Conservation (phyloP, 2,888 invertebrate species). For the Xiphydria camelus region DNA sequence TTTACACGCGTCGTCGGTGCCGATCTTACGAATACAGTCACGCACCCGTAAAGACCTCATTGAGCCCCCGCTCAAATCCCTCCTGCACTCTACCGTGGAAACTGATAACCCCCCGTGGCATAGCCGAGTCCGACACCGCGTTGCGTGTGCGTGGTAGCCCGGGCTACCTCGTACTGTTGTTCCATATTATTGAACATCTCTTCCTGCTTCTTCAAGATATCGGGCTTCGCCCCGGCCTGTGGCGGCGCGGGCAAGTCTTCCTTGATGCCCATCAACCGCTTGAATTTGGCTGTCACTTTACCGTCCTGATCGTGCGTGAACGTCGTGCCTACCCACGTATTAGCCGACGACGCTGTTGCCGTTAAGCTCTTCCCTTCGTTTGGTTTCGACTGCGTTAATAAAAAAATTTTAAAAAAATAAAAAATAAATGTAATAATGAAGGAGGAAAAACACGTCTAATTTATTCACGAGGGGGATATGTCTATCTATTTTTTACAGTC, state of each 20-base stretch:
- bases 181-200: conserved; percentile 93
- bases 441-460: too few relatives aligned
- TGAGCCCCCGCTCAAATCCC: too few relatives aligned
- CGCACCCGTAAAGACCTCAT: too few relatives aligned
- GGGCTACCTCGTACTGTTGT: conserved; percentile 93
- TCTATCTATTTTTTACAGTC: too few relatives aligned
- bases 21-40: too few relatives aligned
- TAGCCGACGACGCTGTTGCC: conserved; percentile 47
- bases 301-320: conserved; percentile 92
- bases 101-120: conserved; percentile 62
- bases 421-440: too few relatives aligned
- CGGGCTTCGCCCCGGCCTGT: conserved; percentile 56
- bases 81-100: too few relatives aligned
- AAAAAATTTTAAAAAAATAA: not conserved
- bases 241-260: conserved; percentile 57
- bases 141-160: conserved; percentile 95
- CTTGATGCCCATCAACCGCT: conserved; percentile 94
- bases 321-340: conserved; percentile 81
- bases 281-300: conserved; percentile 91
- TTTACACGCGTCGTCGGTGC: too few relatives aligned
- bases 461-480: conserved; percentile 13
- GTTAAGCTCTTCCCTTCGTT: conserved; percentile 51
- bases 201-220: conserved; percentile 73
- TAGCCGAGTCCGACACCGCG: conserved; percentile 85
- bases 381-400: conserved; percentile 38